Percentiles rank a stretch among this genome's conserved stretches.
Evolutionary conservation across 2,888 invertebrate genomes (phyloP).

Genomic region (Enoplolaimus lenunculus): DNA sequence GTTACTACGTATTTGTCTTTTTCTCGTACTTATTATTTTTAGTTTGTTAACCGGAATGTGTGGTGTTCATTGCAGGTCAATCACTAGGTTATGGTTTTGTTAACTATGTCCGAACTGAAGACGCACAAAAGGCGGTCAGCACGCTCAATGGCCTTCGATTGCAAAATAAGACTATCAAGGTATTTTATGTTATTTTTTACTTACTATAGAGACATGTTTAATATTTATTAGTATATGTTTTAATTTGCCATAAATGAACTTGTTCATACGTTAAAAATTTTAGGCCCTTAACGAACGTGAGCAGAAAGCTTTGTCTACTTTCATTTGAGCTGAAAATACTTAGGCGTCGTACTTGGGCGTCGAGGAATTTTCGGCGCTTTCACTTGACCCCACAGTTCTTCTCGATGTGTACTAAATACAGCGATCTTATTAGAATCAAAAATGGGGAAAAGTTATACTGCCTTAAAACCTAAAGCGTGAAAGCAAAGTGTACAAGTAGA

Average conservation of each 20-base stretch:
- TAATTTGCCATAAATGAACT: background rate
- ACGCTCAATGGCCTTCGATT: slow-evolving; percentile 90
- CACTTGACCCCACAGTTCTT: no score
- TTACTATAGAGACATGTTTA: background rate
- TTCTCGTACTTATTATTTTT: background rate
- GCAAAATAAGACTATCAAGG: slow-evolving; percentile 99
- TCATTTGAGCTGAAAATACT: no score
- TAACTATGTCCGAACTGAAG: slow-evolving; percentile 91
- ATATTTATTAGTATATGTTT: background rate
- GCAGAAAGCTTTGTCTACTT: no score
- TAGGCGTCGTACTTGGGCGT: no score
- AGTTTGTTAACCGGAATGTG: no score
- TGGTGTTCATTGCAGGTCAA: slow-evolving; percentile 55
- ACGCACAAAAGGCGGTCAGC: slow-evolving; percentile 95
- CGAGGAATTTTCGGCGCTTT: no score
- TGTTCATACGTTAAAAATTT: background rate
- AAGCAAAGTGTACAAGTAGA: no score
- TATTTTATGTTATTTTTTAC: slow-evolving; percentile 45
- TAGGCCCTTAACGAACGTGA: no score
- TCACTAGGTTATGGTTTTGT: slow-evolving; percentile 99
- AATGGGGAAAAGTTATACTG: no score
- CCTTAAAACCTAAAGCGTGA: no score
- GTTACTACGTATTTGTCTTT: background rate
- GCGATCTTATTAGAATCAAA: no score
- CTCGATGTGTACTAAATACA: no score